Conservation (phyloP, 2,888 invertebrate species). For the Noctua janthina region DNA sequence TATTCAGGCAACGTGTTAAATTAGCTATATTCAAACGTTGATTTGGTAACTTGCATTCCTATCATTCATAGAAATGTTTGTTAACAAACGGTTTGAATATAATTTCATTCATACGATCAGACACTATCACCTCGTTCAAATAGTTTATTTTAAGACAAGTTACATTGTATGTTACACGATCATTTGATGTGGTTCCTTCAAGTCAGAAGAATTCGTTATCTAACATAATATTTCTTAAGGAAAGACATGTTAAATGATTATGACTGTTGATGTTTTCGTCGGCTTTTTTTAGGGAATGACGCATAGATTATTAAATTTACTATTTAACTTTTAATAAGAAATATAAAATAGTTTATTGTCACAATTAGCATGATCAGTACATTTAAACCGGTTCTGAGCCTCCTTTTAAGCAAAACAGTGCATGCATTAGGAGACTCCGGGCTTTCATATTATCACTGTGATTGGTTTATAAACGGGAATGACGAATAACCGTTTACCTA, state of each 20-base stretch:
- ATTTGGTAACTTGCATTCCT: neutral
- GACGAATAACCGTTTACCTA: neutral
- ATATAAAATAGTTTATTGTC: no score
- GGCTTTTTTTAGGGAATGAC: neutral
- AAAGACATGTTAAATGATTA: neutral
- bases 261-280: neutral
- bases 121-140: slow-evolving; percentile 25
- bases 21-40: neutral
- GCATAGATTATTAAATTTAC: neutral
- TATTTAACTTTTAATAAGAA: no score
- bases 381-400: no score
- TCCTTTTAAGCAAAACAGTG: no score
- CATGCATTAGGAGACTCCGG: no score
- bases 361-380: no score
- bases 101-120: slow-evolving; percentile 33
- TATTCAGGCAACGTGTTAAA: neutral
- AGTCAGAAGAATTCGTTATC: slow-evolving; percentile 12
- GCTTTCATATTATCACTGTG: no score
- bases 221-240: slow-evolving; percentile 1
- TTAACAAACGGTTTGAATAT: neutral
- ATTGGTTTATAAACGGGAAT: neutral
- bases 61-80: neutral
- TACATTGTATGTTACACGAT: slow-evolving; percentile 1
- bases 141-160: slow-evolving; percentile 38
- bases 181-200: slow-evolving; percentile 14